phyloP scores from a whole-genome alignment of 2,113 vertebrate species.

The Gymnorhina tibicen region DNA sequence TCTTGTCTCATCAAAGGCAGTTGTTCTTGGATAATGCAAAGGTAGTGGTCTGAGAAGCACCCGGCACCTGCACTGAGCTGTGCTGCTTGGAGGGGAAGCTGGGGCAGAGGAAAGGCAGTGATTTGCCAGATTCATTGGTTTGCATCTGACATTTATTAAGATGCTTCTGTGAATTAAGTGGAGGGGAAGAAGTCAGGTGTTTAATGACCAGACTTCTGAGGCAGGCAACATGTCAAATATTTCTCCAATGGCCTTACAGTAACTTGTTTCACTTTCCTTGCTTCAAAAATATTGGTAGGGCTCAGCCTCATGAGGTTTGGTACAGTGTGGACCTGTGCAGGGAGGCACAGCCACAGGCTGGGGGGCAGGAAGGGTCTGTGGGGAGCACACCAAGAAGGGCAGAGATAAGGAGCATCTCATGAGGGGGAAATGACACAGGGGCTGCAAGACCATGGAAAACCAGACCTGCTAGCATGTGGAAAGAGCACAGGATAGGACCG shows the following conservation, averaged over 20 bases:
- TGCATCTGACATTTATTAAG: neutral
- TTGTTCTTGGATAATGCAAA: neutral
- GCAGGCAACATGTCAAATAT: neutral
- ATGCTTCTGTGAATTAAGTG: neutral
- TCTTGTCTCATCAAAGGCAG: slow-evolving; percentile 36
- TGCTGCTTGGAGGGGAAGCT: neutral
- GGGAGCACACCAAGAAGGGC: neutral
- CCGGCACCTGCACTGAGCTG: neutral
- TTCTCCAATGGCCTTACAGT: neutral
- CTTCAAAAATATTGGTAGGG: neutral
- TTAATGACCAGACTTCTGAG: neutral
- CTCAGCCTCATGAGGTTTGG: rapidly evolving
- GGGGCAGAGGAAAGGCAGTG: neutral
- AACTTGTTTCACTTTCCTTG: neutral
- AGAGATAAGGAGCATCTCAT: neutral
- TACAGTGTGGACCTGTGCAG: rapidly evolving
- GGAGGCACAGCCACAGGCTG: neutral
- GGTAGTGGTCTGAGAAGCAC: slow-evolving; percentile 4
- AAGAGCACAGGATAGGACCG: neutral
- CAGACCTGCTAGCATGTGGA: rapidly evolving
- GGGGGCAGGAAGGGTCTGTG: neutral
- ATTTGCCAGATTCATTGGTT: neutral
- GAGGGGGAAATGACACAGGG: neutral
- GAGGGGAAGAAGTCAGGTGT: neutral
- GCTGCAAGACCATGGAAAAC: rapidly evolving